Evolutionary conservation across 2,113 vertebrate species (phyloP).

Genomic region (Megaptera novaeangliae): DNA sequence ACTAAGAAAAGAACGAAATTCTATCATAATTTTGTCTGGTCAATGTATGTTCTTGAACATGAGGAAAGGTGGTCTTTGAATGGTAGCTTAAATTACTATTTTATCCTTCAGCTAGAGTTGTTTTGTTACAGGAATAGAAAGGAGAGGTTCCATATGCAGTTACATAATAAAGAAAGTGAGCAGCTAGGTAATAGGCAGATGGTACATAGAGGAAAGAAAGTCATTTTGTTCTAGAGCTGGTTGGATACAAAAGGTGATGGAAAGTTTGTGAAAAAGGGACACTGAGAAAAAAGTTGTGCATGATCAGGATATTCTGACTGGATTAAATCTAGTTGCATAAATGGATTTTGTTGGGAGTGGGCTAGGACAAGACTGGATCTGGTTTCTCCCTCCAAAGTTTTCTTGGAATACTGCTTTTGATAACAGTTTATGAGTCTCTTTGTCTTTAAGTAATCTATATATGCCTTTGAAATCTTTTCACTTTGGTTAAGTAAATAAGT

Average conservation of each 20-base stretch:
- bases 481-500: not conserved
- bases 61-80: not conserved
- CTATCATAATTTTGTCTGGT: not conserved
- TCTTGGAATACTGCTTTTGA: not conserved
- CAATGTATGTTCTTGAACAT: not conserved
- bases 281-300: not conserved
- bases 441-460: not conserved
- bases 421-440: not conserved
- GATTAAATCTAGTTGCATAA: not conserved
- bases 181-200: not conserved
- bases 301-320: not conserved
- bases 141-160: not conserved
- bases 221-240: not conserved
- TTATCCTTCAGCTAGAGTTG: not conserved
- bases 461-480: not conserved
- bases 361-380: not conserved
- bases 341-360: not conserved
- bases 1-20: not conserved
- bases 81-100: not conserved
- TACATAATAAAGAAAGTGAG: not conserved
- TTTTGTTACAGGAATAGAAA: not conserved
- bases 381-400: not conserved
- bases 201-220: not conserved
- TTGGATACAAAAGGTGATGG: not conserved
- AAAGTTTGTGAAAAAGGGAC: not conserved